A percentile compares a stretch with the other conserved stretches of the same genome.
Evolutionary conservation across 30 jellyfish, hydroid and myxozoan species (phyloP).

Genomic region (Sanderia malayensis): DNA sequence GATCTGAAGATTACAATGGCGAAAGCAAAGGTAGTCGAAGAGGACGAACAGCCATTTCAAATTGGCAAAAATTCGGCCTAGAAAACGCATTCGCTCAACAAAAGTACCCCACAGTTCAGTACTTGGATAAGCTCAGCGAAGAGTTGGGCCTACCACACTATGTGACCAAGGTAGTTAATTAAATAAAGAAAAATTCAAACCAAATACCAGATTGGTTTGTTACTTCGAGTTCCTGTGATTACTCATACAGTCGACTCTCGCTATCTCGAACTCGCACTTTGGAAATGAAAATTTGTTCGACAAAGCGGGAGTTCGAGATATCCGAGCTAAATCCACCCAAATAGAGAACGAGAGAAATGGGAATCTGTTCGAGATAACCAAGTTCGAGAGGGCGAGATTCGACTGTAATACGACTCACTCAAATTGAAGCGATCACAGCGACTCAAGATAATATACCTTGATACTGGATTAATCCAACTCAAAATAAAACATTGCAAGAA

Average conservation of each 20-base stretch:
- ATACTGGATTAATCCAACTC: no score
- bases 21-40: conserved; percentile 26
- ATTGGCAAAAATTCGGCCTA: conserved; percentile 40
- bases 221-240: background rate
- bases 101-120: conserved; percentile 50
- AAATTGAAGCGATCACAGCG: background rate
- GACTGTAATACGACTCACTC: background rate
- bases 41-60: conserved; percentile 45
- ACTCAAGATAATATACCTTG: no score
- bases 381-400: background rate
- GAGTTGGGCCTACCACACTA: conserved; percentile 51
- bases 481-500: no score
- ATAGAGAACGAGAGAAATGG: background rate
- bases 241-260: no score
- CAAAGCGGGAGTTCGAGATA: no score
- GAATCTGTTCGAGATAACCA: no score
- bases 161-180: conserved; percentile 65
- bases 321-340: background rate
- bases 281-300: no score
- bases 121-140: conserved; percentile 36
- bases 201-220: background rate
- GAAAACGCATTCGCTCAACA: conserved; percentile 41
- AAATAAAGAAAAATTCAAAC: no score
- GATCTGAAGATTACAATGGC: conserved; percentile 23
- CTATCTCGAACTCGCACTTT: no score